phyloP scores from a whole-genome alignment of 37 sponge, comb jelly and placozoan genomes.

The Tethya wilhelma region DNA sequence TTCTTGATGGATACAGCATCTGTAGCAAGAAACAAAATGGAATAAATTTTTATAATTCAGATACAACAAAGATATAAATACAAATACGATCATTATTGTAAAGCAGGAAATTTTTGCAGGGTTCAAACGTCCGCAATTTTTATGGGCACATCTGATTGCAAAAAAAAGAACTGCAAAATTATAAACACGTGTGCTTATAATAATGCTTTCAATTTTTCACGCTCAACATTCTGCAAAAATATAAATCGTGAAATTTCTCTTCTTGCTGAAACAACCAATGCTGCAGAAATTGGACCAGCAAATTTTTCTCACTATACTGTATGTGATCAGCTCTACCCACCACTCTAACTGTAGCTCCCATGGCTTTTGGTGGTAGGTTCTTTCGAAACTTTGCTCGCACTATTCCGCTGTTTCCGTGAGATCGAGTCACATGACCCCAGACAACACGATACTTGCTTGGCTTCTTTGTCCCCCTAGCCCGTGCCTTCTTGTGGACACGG shows the following conservation, averaged over 20 bases:
- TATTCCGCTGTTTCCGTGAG: constrained; percentile 97
- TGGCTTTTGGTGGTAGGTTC: constrained; percentile 90
- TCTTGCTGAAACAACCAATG: too few species aligned
- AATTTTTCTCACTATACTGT: neutral
- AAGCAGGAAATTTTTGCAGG: too few species aligned
- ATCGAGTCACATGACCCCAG: constrained; percentile 91
- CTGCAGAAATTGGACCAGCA: too few species aligned
- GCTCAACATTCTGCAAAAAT: too few species aligned
- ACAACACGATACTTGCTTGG: constrained; percentile 93
- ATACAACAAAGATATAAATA: neutral
- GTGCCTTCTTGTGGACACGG: constrained; percentile 54
- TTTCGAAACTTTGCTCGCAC: constrained; percentile 94
- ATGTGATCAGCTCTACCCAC: constrained; percentile 46
- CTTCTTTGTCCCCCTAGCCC: constrained; percentile 62
- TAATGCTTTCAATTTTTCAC: too few species aligned
- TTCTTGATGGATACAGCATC: constrained; percentile 99
- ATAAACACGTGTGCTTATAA: too few species aligned
- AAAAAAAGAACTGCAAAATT: too few species aligned
- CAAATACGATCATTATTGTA: neutral
- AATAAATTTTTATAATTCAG: neutral
- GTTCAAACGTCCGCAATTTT: too few species aligned
- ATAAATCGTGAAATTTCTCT: too few species aligned
- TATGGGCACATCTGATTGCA: too few species aligned
- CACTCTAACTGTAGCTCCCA: constrained; percentile 98
- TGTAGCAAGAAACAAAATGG: constrained; percentile 41